Evolutionary conservation across 2,797 vertebrate genomes (phyloP).

Genomic region (Crocodylus rhombifer): DNA sequence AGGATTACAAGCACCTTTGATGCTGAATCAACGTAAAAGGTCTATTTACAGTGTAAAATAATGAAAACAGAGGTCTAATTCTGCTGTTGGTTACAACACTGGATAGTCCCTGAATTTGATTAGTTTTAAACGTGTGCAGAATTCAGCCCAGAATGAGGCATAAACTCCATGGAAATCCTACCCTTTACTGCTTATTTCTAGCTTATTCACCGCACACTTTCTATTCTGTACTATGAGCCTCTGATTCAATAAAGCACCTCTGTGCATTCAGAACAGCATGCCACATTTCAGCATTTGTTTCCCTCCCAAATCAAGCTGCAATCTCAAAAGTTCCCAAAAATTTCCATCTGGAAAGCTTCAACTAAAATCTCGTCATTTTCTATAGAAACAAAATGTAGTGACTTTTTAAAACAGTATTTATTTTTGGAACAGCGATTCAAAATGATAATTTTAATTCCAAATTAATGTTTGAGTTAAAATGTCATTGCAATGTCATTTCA

Average conservation of each 20-base stretch:
- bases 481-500: background rate
- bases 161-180: background rate
- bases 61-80: background rate
- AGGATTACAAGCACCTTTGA: too few species aligned
- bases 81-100: background rate
- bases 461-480: background rate
- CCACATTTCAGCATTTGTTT: background rate
- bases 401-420: background rate
- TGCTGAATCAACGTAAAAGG: too few species aligned
- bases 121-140: background rate
- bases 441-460: background rate
- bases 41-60: too few species aligned
- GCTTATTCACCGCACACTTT: background rate
- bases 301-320: background rate
- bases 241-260: background rate
- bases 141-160: background rate
- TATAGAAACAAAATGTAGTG: background rate
- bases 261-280: background rate
- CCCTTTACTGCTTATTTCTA: fast-evolving
- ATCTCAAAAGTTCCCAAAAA: background rate
- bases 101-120: background rate
- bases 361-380: background rate
- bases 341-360: background rate
- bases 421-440: background rate
- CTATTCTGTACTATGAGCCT: background rate